Evolutionary conservation across 2,797 vertebrate species (phyloP).

Genomic region (Sebastes glaucus): DNA sequence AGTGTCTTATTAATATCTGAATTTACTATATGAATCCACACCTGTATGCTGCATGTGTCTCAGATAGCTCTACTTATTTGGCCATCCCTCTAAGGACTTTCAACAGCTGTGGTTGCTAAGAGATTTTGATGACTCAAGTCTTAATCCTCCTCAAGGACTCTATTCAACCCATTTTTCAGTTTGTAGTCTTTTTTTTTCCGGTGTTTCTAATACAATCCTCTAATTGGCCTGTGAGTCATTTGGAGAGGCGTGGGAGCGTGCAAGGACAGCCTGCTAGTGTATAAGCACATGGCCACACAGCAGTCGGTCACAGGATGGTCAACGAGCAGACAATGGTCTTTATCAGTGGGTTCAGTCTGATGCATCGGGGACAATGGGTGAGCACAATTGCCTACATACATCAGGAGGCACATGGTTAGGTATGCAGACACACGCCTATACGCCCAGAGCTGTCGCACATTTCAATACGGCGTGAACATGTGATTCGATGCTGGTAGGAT

Average conservation of each 20-base stretch:
- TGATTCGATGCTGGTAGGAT: not conserved
- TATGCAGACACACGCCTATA: not conserved
- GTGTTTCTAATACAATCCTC: not conserved
- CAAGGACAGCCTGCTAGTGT: not conserved
- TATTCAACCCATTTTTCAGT: not conserved
- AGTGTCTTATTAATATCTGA: not conserved
- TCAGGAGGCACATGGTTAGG: constrained; percentile 9
- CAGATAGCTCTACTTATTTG: not conserved
- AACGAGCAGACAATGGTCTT: constrained; percentile 50
- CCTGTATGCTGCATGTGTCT: not conserved
- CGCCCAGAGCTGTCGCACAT: not conserved
- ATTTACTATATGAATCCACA: not conserved
- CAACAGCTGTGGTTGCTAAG: constrained; percentile 13
- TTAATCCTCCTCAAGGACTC: constrained; percentile 18
- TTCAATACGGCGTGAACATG: not conserved
- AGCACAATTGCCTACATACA: constrained; percentile 12
- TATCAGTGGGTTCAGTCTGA: constrained; percentile 41
- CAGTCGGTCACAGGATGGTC: constrained; percentile 46
- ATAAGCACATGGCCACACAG: constrained; percentile 1
- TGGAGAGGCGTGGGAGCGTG: not conserved
- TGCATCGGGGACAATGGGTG: constrained; percentile 46
- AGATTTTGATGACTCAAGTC: constrained; percentile 13
- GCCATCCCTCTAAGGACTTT: not conserved
- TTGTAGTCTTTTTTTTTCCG: not conserved
- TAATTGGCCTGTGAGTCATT: not conserved